These are phyloP conservation scores for Agrotis segetum DNA, from an alignment of 2,888 invertebrate species.

Conservation along the genomic window DNA sequence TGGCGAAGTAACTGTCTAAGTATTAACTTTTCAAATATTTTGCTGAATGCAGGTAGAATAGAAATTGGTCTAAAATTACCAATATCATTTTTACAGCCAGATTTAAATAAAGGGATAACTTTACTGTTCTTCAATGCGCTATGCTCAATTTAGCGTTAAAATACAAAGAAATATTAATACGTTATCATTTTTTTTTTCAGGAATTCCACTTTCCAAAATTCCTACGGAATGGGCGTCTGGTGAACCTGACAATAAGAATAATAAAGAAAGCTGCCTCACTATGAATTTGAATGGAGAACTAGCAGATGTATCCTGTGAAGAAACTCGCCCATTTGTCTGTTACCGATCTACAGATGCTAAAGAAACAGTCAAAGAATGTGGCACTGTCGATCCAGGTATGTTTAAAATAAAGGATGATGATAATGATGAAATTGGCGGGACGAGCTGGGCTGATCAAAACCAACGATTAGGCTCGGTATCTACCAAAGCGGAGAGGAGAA, in stretches of 20 bases:
- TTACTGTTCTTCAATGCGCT: too few species aligned
- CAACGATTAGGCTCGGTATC: too few species aligned
- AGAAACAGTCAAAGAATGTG: constrained; percentile 51
- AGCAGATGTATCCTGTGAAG: constrained; percentile 47
- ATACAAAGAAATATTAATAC: neutral
- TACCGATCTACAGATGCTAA: constrained; percentile 30
- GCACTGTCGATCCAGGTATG: constrained; percentile 51
- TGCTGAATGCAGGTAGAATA: too few species aligned
- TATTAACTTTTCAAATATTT: too few species aligned
- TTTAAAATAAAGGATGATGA: too few species aligned
- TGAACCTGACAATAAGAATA: constrained; percentile 57
- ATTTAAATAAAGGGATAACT: too few species aligned
- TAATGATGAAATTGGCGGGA: too few species aligned
- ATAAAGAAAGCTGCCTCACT: constrained; percentile 59
- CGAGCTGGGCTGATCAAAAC: too few species aligned
- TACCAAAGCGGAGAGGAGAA: too few species aligned
- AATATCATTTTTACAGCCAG: too few species aligned
- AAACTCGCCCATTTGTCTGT: constrained; percentile 55
- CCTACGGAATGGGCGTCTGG: constrained; percentile 46
- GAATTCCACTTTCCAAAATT: constrained; percentile 54
- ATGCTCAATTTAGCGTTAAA: neutral
- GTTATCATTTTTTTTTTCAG: constrained; percentile 29
- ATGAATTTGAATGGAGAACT: constrained; percentile 46
- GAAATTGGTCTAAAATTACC: too few species aligned
- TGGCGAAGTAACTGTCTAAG: too few species aligned